phyloP scores from a whole-genome alignment of 2,113 vertebrate genomes.

The Lampris megalopsis region DNA sequence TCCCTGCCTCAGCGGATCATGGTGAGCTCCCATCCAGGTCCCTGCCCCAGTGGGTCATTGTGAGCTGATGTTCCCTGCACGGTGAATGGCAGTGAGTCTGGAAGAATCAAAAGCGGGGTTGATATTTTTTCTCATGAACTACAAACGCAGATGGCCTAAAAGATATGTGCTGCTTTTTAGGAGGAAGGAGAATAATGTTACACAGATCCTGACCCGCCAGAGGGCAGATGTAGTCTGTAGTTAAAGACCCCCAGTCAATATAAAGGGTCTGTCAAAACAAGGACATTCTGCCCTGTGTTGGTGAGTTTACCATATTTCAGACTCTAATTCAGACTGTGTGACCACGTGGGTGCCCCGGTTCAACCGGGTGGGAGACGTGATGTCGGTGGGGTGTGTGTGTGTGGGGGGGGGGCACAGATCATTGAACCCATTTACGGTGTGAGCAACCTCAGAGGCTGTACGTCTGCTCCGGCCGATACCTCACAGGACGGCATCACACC shows the following conservation, averaged over 20 bases:
- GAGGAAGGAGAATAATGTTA: conserved; percentile 60
- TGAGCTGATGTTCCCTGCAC: conserved; percentile 51
- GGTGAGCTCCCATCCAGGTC: conserved; percentile 60
- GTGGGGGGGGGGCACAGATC: conserved; percentile 21
- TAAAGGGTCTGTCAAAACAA: conserved; percentile 58
- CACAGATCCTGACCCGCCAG: conserved; percentile 64
- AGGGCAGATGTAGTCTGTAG: conserved; percentile 56
- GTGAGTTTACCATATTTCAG: conserved; percentile 28
- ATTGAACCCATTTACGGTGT: conserved; percentile 72
- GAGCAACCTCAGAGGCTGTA: conserved; percentile 56
- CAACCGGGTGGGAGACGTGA: not conserved
- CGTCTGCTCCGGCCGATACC: conserved; percentile 57
- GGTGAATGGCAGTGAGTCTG: conserved; percentile 48
- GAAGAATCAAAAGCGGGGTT: conserved; percentile 56
- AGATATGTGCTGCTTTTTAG: conserved; percentile 51
- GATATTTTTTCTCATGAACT: conserved; percentile 11
- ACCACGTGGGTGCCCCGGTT: conserved; percentile 27
- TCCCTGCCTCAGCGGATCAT: conserved; percentile 18
- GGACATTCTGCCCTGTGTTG: conserved; percentile 51
- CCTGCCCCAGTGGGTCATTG: conserved; percentile 67
- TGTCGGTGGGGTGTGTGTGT: not conserved
- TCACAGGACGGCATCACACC: conserved; percentile 39
- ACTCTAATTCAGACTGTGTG: conserved; percentile 25
- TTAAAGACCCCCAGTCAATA: conserved; percentile 71
- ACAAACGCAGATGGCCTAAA: conserved; percentile 58